Evolutionary conservation across 2,888 invertebrate genomes (phyloP).

Genomic region (Sphinx pinastri): DNA sequence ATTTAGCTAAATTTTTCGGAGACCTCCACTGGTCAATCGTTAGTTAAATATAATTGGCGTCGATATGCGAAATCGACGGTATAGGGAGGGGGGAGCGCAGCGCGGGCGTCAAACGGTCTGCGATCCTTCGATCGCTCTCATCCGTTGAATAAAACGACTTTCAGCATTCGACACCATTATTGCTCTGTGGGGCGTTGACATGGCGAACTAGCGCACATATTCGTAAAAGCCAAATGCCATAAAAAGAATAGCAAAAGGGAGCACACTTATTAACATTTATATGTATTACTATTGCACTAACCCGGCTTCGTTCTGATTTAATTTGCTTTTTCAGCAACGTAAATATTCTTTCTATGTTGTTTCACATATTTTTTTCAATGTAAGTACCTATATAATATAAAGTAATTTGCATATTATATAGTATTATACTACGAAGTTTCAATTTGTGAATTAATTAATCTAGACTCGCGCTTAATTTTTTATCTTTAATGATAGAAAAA

Average conservation of each 20-base stretch:
- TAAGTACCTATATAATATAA: too few species aligned
- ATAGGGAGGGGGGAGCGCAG: constrained; percentile 44
- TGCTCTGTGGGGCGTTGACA: constrained; percentile 38
- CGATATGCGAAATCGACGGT: constrained; percentile 57
- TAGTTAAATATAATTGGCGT: constrained; percentile 45
- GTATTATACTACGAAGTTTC: too few species aligned
- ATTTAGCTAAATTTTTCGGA: constrained; percentile 8
- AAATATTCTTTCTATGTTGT: neutral
- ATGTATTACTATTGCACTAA: neutral
- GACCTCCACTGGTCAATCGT: constrained; percentile 25
- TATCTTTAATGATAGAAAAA: too few species aligned
- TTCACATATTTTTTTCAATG: too few species aligned
- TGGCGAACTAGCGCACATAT: constrained; percentile 29
- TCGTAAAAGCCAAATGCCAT: constrained; percentile 19
- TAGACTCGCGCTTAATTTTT: too few species aligned
- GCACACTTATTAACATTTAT: neutral
- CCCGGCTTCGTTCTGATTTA: neutral
- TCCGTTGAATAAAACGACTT: constrained; percentile 46
- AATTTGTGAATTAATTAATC: too few species aligned
- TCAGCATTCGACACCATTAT: constrained; percentile 45
- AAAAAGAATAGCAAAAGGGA: constrained; percentile 7
- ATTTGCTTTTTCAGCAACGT: neutral
- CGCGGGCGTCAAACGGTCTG: constrained; percentile 69
- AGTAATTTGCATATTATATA: too few species aligned
- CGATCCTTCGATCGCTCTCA: constrained; percentile 48